These are phyloP conservation scores for Pristionchus maxplancki DNA, from an alignment of 2,888 invertebrate genomes.

Conservation along the genomic window DNA sequence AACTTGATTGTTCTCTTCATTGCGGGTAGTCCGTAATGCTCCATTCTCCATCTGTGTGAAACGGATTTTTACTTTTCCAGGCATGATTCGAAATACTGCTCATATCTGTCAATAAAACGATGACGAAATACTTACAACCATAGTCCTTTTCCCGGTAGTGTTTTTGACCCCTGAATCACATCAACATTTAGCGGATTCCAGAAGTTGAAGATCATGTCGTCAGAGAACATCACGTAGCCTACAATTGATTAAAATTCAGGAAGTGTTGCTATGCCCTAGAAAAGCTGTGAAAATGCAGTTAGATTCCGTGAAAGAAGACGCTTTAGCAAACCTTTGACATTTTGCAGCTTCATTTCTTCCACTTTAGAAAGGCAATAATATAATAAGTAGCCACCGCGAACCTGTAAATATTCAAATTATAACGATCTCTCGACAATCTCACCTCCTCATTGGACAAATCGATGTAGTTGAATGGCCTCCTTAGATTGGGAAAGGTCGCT, in stretches of 20 bases:
- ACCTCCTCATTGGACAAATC: conserved; percentile 7
- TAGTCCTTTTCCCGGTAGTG: background rate
- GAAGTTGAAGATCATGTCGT: conserved; percentile 5
- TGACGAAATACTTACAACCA: too few relatives aligned
- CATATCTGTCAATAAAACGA: too few relatives aligned
- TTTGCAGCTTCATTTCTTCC: conserved; percentile 19
- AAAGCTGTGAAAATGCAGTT: too few relatives aligned
- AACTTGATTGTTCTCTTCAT: too few relatives aligned
- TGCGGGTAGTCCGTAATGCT: too few relatives aligned
- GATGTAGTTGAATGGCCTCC: background rate
- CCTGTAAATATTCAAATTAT: background rate
- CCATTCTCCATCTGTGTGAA: too few relatives aligned
- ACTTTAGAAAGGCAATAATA: conserved; percentile 33
- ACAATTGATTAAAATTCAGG: too few relatives aligned
- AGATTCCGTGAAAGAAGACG: background rate
- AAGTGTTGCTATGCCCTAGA: too few relatives aligned
- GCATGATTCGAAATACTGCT: too few relatives aligned
- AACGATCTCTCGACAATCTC: background rate
- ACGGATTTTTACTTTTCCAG: too few relatives aligned
- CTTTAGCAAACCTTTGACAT: conserved; percentile 42
- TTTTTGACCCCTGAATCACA: background rate
- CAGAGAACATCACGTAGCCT: conserved; percentile 45
- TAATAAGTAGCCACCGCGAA: background rate
- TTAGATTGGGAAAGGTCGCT: background rate
- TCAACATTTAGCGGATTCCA: background rate